Evolutionary conservation across 2,888 invertebrate genomes (phyloP).

Genomic region (Emesis castigata): DNA sequence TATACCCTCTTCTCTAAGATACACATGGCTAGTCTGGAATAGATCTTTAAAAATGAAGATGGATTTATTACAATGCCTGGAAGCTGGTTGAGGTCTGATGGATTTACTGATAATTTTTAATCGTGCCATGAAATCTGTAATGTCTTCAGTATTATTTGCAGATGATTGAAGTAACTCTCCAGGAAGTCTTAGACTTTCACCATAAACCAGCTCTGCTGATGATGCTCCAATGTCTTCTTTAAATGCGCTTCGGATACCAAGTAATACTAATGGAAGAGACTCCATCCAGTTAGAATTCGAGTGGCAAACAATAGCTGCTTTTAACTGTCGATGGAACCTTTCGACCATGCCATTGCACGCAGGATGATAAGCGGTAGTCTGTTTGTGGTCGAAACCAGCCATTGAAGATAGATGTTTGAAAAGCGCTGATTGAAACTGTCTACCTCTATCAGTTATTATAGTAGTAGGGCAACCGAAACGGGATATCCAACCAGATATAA

Average conservation of each 20-base stretch:
- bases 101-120: neutral
- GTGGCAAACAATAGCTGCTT: neutral
- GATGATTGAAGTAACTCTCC: neutral
- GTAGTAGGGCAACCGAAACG: constrained; percentile 35
- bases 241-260: neutral
- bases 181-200: neutral
- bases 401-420: constrained; percentile 23
- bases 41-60: neutral
- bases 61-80: neutral
- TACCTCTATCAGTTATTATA: constrained; percentile 26
- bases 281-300: neutral
- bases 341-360: neutral
- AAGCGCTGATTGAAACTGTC: constrained; percentile 65
- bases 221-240: neutral
- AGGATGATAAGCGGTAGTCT: neutral
- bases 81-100: neutral
- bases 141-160: neutral
- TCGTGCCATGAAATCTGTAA: neutral
- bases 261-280: neutral
- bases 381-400: neutral
- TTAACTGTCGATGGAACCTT: neutral
- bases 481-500: constrained; percentile 70
- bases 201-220: neutral
- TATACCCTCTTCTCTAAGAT: neutral
- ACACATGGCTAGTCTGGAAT: neutral